These are phyloP conservation scores for Mongoloraphidia duomilia DNA, from an alignment of 2,888 invertebrate genomes.

Conservation along the genomic window DNA sequence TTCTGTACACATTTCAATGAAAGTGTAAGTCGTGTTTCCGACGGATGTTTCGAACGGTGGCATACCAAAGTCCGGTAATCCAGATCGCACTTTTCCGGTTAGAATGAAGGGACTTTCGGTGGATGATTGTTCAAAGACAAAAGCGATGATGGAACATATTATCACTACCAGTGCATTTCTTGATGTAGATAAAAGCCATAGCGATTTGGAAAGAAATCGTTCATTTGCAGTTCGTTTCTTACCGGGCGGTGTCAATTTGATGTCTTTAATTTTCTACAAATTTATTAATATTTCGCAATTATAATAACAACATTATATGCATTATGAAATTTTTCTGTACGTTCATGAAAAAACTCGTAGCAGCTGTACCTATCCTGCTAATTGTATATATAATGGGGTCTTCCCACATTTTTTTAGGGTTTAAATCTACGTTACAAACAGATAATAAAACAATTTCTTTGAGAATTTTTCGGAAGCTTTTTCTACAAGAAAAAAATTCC, in stretches of 20 bases:
- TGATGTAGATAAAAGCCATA: conserved; percentile 69
- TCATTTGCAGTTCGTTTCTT: conserved; percentile 29
- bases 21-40: conserved; percentile 41
- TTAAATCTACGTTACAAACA: no score
- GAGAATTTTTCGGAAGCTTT: no score
- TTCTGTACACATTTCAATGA: conserved; percentile 58
- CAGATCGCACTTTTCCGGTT: conserved; percentile 60
- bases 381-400: no score
- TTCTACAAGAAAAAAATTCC: no score
- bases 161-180: conserved; percentile 75
- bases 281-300: conserved; percentile 8
- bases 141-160: conserved; percentile 53
- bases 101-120: conserved; percentile 48
- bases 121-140: conserved; percentile 35
- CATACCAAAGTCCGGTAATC: conserved; percentile 50
- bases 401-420: no score
- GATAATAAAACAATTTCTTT: no score
- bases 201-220: conserved; percentile 35
- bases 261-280: conserved; percentile 57
- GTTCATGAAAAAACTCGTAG: no score
- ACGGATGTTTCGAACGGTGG: conserved; percentile 57
- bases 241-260: conserved; percentile 33
- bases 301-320: no score
- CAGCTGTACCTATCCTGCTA: no score
- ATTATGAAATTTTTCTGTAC: no score